Conservation (phyloP, 2,888 invertebrate species). For the Oscheius sp. region DNA sequence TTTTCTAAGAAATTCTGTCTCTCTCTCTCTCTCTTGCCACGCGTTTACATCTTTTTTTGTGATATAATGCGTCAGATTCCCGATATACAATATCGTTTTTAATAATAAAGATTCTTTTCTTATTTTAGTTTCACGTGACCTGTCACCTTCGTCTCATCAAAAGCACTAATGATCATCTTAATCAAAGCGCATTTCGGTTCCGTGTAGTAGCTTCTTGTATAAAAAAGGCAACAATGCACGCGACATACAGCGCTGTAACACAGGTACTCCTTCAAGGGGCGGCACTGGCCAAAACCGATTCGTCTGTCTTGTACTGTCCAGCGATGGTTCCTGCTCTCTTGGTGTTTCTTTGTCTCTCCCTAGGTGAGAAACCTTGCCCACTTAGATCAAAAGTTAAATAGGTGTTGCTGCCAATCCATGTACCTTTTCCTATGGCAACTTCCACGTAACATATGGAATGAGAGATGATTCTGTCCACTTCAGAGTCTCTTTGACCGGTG, state of each 20-base stretch:
- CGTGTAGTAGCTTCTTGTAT: conserved; percentile 11
- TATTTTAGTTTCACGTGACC: neutral
- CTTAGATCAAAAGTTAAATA: neutral
- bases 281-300: conserved; percentile 3
- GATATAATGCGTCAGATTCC: neutral
- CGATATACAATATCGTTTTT: conserved; percentile 12
- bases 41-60: neutral
- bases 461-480: conserved; percentile 54
- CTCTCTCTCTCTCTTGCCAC: conserved; percentile 7
- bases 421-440: conserved; percentile 43
- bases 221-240: conserved; percentile 20
- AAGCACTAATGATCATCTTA: neutral
- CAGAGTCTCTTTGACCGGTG: conserved; percentile 52
- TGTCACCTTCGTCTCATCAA: neutral
- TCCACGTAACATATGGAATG: conserved; percentile 52
- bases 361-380: neutral
- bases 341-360: neutral
- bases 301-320: neutral
- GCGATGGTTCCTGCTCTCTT: conserved; percentile 12
- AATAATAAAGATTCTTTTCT: conserved; percentile 3
- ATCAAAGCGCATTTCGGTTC: neutral
- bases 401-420: conserved; percentile 34
- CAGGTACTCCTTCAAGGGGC: conserved; percentile 24
- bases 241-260: conserved; percentile 22
- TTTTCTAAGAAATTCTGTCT: neutral